Evolutionary conservation across 64 coral and sea anemone genomes (phyloP), one percentile per base, ranked within the genome.

Genomic region (Stylophora pistillata): DNA sequence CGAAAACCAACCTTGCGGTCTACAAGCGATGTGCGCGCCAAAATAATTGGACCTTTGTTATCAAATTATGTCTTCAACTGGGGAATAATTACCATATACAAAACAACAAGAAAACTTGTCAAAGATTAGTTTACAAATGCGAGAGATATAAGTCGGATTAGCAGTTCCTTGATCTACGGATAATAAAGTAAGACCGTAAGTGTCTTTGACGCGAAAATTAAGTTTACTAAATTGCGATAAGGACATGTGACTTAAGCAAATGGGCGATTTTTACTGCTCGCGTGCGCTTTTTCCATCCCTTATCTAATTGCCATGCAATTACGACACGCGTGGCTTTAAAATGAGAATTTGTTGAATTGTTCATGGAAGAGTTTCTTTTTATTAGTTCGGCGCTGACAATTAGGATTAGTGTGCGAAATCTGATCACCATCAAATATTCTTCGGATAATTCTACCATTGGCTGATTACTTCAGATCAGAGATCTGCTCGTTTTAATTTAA

Each of bases 111-210:
- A 70, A 23, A 65, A 55, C 60, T 53, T 84, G 80, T 69, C 80
- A 84, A 54, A 63, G 80, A 84, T 84, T 84, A 70, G 61, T 84
- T 84, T 84, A 84, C 60, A 84, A 84, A 84, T 70, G 61, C 80
- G 80, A 26, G 61, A 70, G 80, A 84, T 69, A 84, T 11, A 62
- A 63, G 60, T 61, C 62, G 60, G 80, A 84, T 84, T 65, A 84
- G 15, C 33, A 34, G 33, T 68, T 84, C 34, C 80, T 84, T 52
- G 20, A 84, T 84, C 30, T 69, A 65, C 31, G 62, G 80, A 84
- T 84, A 84, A 84, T 84, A 20, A 53, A 68, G n/a, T 69, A 3
- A 34, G 30, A 41, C 27, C 69, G 47, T 84, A 84, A 84, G 61
- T 84, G 80, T 41, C 53, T 84, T 70, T 25, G 37, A 23, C 80